Percentiles rank a stretch among this genome's conserved stretches.
phyloP scores from a whole-genome alignment of 2,797 vertebrate genomes.

The Ibycter americanus region DNA sequence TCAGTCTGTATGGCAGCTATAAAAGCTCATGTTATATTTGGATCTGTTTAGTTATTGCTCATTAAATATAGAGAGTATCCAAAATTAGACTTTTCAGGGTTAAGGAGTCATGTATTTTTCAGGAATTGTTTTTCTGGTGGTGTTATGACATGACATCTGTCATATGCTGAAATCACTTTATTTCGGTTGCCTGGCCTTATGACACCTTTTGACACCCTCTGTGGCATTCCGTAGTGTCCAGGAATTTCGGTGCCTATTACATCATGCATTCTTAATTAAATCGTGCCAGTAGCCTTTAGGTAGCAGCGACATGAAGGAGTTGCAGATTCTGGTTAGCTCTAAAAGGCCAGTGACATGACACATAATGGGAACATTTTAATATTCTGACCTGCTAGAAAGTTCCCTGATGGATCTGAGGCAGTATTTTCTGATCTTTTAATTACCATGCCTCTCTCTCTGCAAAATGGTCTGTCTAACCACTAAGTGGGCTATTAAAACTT shows the following conservation, averaged over 20 bases:
- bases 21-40: not conserved
- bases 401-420: not conserved
- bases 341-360: not conserved
- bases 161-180: not conserved
- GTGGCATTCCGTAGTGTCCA: not conserved
- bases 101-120: not conserved
- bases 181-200: not conserved
- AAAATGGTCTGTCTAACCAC: not conserved
- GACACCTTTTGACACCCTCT: not conserved
- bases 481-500: not conserved
- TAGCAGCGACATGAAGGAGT: not conserved
- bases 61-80: not conserved
- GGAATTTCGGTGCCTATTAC: not conserved
- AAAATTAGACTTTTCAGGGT: not conserved
- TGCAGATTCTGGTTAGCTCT: not conserved
- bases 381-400: not conserved
- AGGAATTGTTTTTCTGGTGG: not conserved
- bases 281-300: not conserved
- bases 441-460: not conserved
- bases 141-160: no score
- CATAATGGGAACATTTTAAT: not conserved
- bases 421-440: not conserved
- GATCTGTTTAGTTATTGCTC: not conserved
- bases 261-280: not conserved
- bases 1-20: not conserved